Evolutionary conservation across 1,140 invertebrate genomes (phyloP).

Genomic region (Drosophila arizonae): DNA sequence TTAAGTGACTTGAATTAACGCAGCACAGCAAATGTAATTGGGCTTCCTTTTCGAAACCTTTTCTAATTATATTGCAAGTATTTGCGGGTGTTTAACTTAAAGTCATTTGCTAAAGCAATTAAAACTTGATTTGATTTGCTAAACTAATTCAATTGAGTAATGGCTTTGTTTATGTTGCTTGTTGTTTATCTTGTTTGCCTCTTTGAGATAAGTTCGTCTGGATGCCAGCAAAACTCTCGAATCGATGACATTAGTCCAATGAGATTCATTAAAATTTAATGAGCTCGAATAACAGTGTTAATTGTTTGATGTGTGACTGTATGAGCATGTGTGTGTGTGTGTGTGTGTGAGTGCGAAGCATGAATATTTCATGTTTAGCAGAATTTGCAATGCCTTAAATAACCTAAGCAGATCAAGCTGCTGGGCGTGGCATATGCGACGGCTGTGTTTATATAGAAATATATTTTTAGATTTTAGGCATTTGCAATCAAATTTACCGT

Average conservation of each 20-base stretch:
- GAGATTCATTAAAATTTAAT: slow-evolving; percentile 18
- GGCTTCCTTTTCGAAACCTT: too few relatives aligned
- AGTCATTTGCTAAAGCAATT: neutral
- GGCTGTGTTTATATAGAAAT: too few relatives aligned
- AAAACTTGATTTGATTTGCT: neutral
- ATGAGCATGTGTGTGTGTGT: neutral
- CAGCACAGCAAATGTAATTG: too few relatives aligned
- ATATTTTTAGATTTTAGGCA: too few relatives aligned
- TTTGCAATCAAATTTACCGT: too few relatives aligned
- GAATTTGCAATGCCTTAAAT: neutral
- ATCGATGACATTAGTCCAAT: slow-evolving; percentile 32
- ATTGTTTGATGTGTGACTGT: slow-evolving; percentile 14
- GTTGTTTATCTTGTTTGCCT: neutral
- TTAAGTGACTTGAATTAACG: too few relatives aligned
- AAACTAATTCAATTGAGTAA: neutral
- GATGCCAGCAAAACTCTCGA: neutral
- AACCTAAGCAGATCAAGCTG: neutral
- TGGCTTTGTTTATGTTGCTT: neutral
- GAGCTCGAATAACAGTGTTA: slow-evolving; percentile 7
- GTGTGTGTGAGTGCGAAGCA: neutral
- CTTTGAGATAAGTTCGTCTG: neutral
- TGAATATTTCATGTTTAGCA: slow-evolving; percentile 1
- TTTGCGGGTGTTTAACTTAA: too few relatives aligned
- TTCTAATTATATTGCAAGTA: too few relatives aligned
- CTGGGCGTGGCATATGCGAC: neutral